Conservation (phyloP, 2,888 invertebrate genomes). For the Linyphia triangularis region DNA sequence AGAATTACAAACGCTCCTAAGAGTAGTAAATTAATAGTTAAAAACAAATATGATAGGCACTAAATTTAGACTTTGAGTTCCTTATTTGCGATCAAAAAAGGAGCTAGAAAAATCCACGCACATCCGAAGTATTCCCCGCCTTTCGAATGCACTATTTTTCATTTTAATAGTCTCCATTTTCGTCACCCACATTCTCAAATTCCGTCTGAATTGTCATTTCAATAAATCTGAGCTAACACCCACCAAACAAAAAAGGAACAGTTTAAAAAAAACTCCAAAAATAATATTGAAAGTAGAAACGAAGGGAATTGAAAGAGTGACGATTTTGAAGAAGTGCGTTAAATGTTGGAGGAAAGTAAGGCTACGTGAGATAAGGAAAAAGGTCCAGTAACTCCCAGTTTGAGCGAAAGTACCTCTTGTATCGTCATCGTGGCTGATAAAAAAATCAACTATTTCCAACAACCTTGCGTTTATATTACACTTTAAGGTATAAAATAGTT, state of each 20-base stretch:
- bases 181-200: neutral
- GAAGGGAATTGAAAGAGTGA: neutral
- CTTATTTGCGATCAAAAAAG: too few species aligned
- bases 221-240: constrained; percentile 16
- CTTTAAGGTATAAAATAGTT: too few species aligned
- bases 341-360: neutral
- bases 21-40: too few species aligned
- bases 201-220: neutral
- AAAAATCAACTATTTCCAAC: too few species aligned
- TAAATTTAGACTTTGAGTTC: too few species aligned
- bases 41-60: too few species aligned
- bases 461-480: too few species aligned
- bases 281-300: constrained; percentile 12
- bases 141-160: neutral
- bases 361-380: too few species aligned
- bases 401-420: too few species aligned
- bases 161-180: constrained; percentile 20
- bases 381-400: too few species aligned
- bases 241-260: neutral
- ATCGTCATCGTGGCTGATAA: too few species aligned
- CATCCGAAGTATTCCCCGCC: neutral
- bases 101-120: neutral
- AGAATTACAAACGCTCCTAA: too few species aligned
- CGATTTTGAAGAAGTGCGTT: constrained; percentile 17
- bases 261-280: neutral